Base-by-base conservation (phyloP, 2,797 vertebrate species). In the Caiman crocodilus region DNA sequence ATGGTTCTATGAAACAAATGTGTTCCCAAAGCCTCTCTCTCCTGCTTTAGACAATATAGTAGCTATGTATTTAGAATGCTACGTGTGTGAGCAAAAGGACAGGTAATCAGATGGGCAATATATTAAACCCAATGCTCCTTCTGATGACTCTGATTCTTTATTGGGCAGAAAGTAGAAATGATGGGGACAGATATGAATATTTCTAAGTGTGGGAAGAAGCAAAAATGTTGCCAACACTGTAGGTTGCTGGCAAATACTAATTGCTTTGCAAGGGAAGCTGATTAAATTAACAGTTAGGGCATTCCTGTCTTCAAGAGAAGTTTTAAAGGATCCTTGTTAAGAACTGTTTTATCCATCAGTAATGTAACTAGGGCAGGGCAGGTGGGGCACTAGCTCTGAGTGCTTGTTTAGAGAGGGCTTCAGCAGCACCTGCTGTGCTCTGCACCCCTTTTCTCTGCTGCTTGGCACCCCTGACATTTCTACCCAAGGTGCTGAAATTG, bases 21-120 rank as follows among this genome's bases (percentile, higher is more conserved):
- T 94, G 73, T 58, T 95, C 96, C 90, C 30, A n/a, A n/a, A 82
- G 58, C 57, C 85, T 2, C 7, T 82, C 88, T 63, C 75, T 78
- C 82, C 94, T 92, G 78, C 94, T 95, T 92, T 89, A 93, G 91
- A 91, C 96, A 88, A 86, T 76, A 4, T 3, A 28, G 84, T 42
- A 82, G 60, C 81, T 93, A 2, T 86, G 85, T 90, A 90, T 78
- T 95, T 81, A 84, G 91, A 93, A 95, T 59, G 80, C 77, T 94
- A 84, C 82, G 57, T 2, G 1, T 75, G 55, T 83, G 74, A 83
- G 79, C 42, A 28, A 50, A 84, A 85, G 82, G 81, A 85, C 79
- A 93, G 84, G 57, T 79, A 65, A 35, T 87, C 91, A 0, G 5
- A 93, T 93, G 61, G 64, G 89, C 87, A 80, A 89, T 92, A 94